These are phyloP conservation scores for Bacillus rossius DNA, from an alignment of 1,140 invertebrate genomes.

Conservation along the genomic window DNA sequence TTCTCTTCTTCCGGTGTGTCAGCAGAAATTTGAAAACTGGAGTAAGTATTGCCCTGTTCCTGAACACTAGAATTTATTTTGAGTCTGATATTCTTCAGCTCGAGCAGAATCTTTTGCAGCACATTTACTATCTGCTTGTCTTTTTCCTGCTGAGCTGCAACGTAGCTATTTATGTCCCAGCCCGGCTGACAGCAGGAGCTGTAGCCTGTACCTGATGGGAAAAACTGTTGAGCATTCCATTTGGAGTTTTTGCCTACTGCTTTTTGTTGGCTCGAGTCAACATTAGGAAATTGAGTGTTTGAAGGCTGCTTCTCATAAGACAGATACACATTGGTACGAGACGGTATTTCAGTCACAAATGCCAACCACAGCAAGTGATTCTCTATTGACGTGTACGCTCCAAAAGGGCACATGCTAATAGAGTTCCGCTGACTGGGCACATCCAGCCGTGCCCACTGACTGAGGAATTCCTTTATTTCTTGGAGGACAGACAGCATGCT, in stretches of 20 bases:
- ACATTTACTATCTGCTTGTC: slow-evolving; percentile 33
- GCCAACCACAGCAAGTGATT: slow-evolving; percentile 34
- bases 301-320: neutral
- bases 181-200: slow-evolving; percentile 28
- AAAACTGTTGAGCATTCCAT: neutral
- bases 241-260: neutral
- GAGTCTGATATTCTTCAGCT: neutral
- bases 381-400: slow-evolving; percentile 35
- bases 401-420: slow-evolving; percentile 26
- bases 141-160: slow-evolving; percentile 37
- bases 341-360: slow-evolving; percentile 31
- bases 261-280: neutral
- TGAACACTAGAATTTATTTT: neutral
- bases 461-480: slow-evolving; percentile 35
- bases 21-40: slow-evolving; percentile 9
- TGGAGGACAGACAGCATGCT: slow-evolving; percentile 30
- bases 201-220: slow-evolving; percentile 31
- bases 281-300: neutral
- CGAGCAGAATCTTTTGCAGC: slow-evolving; percentile 9
- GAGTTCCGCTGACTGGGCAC: slow-evolving; percentile 32
- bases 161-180: slow-evolving; percentile 36
- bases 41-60: neutral
- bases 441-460: slow-evolving; percentile 34
- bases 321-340: slow-evolving; percentile 4
- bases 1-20: neutral